Evolutionary conservation across 2,113 vertebrate genomes (phyloP).

Genomic region (Periophthalmodon schlosseri): DNA sequence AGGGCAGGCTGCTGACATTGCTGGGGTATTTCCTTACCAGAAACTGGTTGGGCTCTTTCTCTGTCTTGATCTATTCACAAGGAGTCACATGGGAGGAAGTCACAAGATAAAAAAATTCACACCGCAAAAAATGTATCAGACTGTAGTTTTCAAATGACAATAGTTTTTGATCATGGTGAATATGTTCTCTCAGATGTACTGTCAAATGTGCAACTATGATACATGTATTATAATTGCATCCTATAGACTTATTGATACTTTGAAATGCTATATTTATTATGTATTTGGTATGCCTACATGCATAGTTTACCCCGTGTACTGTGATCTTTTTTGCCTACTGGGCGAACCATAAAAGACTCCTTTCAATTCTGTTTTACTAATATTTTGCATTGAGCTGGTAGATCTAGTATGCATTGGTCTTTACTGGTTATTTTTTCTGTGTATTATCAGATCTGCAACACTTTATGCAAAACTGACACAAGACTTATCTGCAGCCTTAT

Average conservation of each 20-base stretch:
- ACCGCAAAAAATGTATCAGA: not conserved
- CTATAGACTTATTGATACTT: no score
- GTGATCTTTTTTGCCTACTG: constrained; percentile 5
- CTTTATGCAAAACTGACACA: constrained; percentile 12
- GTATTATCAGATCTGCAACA: constrained; percentile 7
- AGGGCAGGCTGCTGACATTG: constrained; percentile 17
- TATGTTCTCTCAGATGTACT: not conserved
- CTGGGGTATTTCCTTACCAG: constrained; percentile 18
- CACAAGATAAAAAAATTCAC: not conserved
- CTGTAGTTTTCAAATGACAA: not conserved
- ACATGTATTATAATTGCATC: not conserved
- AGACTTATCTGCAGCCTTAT: not conserved
- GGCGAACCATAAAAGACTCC: constrained; percentile 12
- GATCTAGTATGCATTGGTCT: constrained; percentile 31
- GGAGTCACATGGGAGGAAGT: constrained; percentile 21
- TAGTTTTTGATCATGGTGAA: not conserved
- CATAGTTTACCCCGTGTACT: not conserved
- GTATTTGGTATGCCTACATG: no score
- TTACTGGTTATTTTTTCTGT: constrained; percentile 1
- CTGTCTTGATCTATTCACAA: constrained; percentile 15
- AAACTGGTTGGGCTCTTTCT: not conserved
- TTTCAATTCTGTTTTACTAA: constrained; percentile 15
- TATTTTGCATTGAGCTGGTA: constrained; percentile 13
- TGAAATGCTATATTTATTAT: no score
- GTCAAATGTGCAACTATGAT: not conserved